Evolutionary conservation across 1,140 invertebrate genomes (phyloP).

Genomic region (Diabrotica undecimpunctata): DNA sequence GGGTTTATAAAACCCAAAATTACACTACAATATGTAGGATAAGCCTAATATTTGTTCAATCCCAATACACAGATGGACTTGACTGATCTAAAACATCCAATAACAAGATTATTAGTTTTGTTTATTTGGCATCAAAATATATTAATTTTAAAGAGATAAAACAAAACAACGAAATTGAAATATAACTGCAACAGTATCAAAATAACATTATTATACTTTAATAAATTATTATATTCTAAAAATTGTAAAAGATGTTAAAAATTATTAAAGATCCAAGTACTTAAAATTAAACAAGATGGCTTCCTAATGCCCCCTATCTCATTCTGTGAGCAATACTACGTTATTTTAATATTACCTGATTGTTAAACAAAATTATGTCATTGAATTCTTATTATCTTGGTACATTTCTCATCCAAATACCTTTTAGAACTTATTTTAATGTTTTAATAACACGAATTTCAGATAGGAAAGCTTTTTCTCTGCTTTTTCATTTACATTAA

Average conservation of each 20-base stretch:
- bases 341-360: too few relatives aligned
- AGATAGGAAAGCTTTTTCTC: background rate
- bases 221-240: background rate
- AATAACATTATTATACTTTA: background rate
- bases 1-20: conserved; percentile 46
- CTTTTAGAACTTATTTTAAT: background rate
- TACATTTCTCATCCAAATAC: background rate
- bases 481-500: too few relatives aligned
- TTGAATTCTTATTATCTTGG: background rate
- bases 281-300: background rate
- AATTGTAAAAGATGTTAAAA: background rate
- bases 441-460: background rate
- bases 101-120: conserved; percentile 1
- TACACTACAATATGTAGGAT: conserved; percentile 43
- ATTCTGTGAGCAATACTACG: too few relatives aligned
- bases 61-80: background rate
- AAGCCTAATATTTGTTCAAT: background rate
- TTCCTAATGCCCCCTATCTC: background rate
- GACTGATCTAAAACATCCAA: background rate
- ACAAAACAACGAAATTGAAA: background rate
- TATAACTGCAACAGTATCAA: background rate
- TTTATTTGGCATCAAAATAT: background rate
- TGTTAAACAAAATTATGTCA: background rate
- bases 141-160: background rate
- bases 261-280: background rate